Evolutionary conservation across 2,888 invertebrate species (phyloP).

Genomic region (Polydrusus cervinus): DNA sequence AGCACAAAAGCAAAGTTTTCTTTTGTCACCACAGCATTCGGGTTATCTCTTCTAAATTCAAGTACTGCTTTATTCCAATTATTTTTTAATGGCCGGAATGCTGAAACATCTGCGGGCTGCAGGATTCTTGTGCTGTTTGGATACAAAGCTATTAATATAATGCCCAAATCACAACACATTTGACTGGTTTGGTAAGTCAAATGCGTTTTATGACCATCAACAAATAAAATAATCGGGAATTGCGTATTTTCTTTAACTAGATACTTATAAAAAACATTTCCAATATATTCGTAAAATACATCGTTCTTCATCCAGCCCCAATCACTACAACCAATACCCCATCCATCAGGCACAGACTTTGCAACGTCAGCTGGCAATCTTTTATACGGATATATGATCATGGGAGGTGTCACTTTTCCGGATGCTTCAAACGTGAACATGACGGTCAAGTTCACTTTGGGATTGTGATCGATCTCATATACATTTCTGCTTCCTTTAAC

Average conservation of each 20-base stretch:
- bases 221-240: slow-evolving; percentile 65
- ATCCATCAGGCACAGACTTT: slow-evolving; percentile 62
- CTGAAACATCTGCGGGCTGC: slow-evolving; percentile 53
- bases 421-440: slow-evolving; percentile 63
- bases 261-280: slow-evolving; percentile 63
- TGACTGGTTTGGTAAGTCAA: slow-evolving; percentile 30
- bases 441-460: slow-evolving; percentile 63
- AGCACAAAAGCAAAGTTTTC: slow-evolving; percentile 45
- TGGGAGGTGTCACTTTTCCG: slow-evolving; percentile 1
- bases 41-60: slow-evolving; percentile 59
- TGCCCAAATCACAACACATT: slow-evolving; percentile 39
- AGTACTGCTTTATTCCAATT: slow-evolving; percentile 60
- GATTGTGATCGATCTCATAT: slow-evolving; percentile 23
- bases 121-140: slow-evolving; percentile 58
- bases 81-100: slow-evolving; percentile 52
- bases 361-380: slow-evolving; percentile 62
- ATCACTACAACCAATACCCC: slow-evolving; percentile 61
- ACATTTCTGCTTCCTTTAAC: slow-evolving; percentile 20
- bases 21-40: slow-evolving; percentile 40
- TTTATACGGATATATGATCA: slow-evolving; percentile 63
- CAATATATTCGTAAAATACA: slow-evolving; percentile 66
- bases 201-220: slow-evolving; percentile 60
- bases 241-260: slow-evolving; percentile 57
- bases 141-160: slow-evolving; percentile 60
- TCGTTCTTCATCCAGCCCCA: slow-evolving; percentile 63